Evolutionary conservation across 2,888 invertebrate species (phyloP).

Genomic region (Monopis laevigella): DNA sequence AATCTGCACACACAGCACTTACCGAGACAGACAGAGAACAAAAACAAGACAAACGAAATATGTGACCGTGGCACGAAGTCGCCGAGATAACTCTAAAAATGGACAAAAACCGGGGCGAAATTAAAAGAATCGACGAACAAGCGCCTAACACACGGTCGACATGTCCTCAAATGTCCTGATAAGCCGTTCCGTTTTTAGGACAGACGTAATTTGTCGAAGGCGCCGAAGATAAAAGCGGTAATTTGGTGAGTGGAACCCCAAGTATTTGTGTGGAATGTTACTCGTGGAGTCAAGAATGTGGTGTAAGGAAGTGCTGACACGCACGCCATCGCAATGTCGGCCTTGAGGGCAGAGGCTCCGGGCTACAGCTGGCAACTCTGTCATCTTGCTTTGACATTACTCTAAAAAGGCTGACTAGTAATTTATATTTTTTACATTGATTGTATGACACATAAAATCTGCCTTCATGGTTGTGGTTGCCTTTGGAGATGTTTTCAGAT

Average conservation of each 20-base stretch:
- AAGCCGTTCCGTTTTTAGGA: slow-evolving; percentile 23
- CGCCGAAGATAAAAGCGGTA: slow-evolving; percentile 60
- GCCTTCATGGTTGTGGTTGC: too few relatives aligned
- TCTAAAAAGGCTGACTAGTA: too few relatives aligned
- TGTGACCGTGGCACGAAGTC: slow-evolving; percentile 32
- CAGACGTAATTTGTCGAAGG: slow-evolving; percentile 64
- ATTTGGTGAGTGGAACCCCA: slow-evolving; percentile 35
- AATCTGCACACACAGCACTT: slow-evolving; percentile 11
- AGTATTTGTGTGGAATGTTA: slow-evolving; percentile 48
- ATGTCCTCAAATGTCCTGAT: slow-evolving; percentile 19
- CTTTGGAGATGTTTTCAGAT: too few relatives aligned
- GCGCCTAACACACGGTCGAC: slow-evolving; percentile 53
- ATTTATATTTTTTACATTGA: too few relatives aligned
- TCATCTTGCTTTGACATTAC: too few relatives aligned
- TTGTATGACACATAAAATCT: too few relatives aligned
- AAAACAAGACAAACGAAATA: slow-evolving; percentile 18
- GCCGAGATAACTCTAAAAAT: slow-evolving; percentile 50
- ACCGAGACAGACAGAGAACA: slow-evolving; percentile 16
- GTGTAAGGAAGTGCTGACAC: slow-evolving; percentile 4
- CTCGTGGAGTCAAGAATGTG: slow-evolving; percentile 23
- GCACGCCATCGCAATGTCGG: slow-evolving; percentile 11
- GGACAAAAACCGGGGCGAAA: slow-evolving; percentile 59
- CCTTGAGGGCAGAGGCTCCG: too few relatives aligned
- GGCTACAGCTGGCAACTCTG: too few relatives aligned
- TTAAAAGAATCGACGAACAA: slow-evolving; percentile 60